Conservation (phyloP, 2,888 invertebrate species). For the Carabus problematicus region DNA sequence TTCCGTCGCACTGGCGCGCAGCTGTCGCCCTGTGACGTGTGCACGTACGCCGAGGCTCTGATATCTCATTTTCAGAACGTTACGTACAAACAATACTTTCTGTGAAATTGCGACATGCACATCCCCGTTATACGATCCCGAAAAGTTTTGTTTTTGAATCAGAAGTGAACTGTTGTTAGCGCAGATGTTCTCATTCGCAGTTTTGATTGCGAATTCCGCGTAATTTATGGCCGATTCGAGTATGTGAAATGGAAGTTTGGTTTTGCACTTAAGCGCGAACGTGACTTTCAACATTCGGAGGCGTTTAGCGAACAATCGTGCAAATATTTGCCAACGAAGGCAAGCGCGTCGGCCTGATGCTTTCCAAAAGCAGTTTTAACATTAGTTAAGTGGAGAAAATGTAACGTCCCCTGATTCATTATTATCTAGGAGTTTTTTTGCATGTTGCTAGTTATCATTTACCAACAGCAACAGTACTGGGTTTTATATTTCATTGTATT, state of each 20-base stretch:
- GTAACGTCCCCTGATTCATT: no score
- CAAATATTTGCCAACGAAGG: not conserved
- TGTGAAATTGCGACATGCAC: conserved; percentile 13
- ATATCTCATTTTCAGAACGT: conserved; percentile 21
- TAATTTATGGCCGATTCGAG: conserved; percentile 32
- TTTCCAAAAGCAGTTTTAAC: no score
- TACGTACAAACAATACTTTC: conserved; percentile 13
- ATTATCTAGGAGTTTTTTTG: no score
- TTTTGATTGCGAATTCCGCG: conserved; percentile 37
- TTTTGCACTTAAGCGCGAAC: conserved; percentile 34
- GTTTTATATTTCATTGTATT: no score
- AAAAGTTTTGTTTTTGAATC: conserved; percentile 25
- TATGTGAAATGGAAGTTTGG: conserved; percentile 38
- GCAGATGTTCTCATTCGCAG: conserved; percentile 27
- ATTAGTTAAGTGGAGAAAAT: no score
- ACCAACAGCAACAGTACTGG: no score
- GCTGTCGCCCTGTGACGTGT: conserved; percentile 13
- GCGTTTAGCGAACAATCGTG: not conserved
- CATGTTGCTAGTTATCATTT: no score
- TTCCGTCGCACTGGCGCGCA: conserved; percentile 3
- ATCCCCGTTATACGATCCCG: conserved; percentile 13
- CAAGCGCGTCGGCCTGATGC: not conserved
- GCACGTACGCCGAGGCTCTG: conserved; percentile 12
- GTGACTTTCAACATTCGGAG: conserved; percentile 16
- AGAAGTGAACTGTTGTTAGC: conserved; percentile 17